phyloP scores from a whole-genome alignment of 23 tunicate genomes.

The Botrylloides violaceus region DNA sequence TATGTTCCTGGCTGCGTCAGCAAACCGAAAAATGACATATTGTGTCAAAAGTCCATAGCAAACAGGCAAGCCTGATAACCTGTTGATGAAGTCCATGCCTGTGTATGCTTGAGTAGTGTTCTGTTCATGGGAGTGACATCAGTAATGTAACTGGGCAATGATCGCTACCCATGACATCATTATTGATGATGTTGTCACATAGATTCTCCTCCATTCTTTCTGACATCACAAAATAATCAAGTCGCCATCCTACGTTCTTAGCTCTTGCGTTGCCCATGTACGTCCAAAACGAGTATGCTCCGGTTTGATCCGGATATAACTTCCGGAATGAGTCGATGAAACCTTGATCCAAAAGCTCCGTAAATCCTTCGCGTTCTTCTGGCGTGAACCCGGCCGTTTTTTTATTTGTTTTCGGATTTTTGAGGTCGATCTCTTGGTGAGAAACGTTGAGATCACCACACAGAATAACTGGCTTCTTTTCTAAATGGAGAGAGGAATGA shows the following conservation, averaged over 20 bases:
- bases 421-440: slow-evolving; percentile 81
- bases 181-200: slow-evolving; percentile 70
- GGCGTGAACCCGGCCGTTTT: slow-evolving; percentile 91
- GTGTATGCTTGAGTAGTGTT: too few species aligned
- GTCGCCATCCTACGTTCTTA: slow-evolving; percentile 95
- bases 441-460: slow-evolving; percentile 98
- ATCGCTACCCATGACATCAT: slow-evolving; percentile 86
- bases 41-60: too few species aligned
- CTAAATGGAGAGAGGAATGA: slow-evolving; percentile 7
- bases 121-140: slow-evolving; percentile 37
- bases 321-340: slow-evolving; percentile 72
- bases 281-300: slow-evolving; percentile 89
- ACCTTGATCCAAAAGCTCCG: slow-evolving; percentile 46
- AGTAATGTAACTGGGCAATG: slow-evolving; percentile 89
- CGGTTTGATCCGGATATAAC: slow-evolving; percentile 75
- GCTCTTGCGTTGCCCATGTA: slow-evolving; percentile 93
- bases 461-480: slow-evolving; percentile 75
- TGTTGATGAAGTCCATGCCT: too few species aligned
- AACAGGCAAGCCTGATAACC: too few species aligned
- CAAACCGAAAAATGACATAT: too few species aligned
- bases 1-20: too few species aligned
- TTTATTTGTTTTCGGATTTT: slow-evolving; percentile 79
- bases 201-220: slow-evolving; percentile 44
- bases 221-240: slow-evolving; percentile 88
- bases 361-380: slow-evolving; percentile 84